Evolutionary conservation across 2,888 invertebrate species (phyloP), one percentile per base, ranked within the genome.

Genomic region (Oxycera nigricornis): DNA sequence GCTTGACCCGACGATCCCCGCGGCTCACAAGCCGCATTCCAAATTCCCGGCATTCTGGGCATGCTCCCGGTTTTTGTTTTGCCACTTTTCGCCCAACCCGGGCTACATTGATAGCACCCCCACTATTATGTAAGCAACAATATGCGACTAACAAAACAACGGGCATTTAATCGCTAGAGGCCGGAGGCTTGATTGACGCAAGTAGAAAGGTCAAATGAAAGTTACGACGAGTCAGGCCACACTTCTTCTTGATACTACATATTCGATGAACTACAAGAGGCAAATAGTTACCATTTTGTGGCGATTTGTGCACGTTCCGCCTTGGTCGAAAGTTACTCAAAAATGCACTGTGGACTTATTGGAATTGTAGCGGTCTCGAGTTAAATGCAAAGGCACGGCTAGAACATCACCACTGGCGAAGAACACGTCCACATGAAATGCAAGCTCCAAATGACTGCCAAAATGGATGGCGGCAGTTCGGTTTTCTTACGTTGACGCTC

Each of bases 141-240:
- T 24, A 67, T 67, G 20, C 7, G 2, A 11, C 24, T 14, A 22
- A 41, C 20, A 41, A 67, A 67, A 24, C 26, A 59, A 14, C 30
- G 14, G 9, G 24, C 4, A n/a, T 59, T n/a, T 57, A 9, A 57
- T 14, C 24, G 4, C 22, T 2, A 30, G 9, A 7, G n/a, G 14
- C 14, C 2, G n/a, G 17, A 14, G n/a, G 22, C 30, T 28, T 14
- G 11, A 30, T 24, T 41, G 24, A n/a, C n/a, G 28, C 26, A 67
- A 22, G 3, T 2, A 14, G 17, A 41, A 67, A 67, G 67, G 67
- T 67, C 67, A 67, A 67, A 67, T 67, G 67, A 67, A 67, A 67
- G 67, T 67, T 67, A 67, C 24, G 14, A 2, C 52, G 4, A 46
- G 46, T n/a, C n/a, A n/a, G n/a, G n/a, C 35, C 35, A 35, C 9